phyloP scores from a whole-genome alignment of 2,113 vertebrate genomes.

The Miniopterus natalensis region DNA sequence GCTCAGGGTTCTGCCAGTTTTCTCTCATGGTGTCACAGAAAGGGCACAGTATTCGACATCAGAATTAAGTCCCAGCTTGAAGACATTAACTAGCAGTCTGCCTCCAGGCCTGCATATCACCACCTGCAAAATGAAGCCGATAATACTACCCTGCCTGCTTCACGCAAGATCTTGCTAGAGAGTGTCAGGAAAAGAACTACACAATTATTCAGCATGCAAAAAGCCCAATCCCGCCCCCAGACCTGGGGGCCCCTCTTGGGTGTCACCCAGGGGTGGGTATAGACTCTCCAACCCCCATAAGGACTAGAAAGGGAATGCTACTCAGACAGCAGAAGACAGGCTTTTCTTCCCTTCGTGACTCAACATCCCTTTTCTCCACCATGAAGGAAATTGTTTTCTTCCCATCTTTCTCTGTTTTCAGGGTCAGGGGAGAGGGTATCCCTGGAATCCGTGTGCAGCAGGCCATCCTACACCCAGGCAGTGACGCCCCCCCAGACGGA shows the following conservation, averaged over 20 bases:
- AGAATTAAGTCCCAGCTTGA: not conserved
- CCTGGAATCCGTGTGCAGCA: not conserved
- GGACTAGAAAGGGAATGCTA: not conserved
- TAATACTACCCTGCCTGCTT: not conserved
- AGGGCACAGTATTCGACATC: not conserved
- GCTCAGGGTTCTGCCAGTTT: not conserved
- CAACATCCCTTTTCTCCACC: conserved; percentile 30
- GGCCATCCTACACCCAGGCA: not conserved
- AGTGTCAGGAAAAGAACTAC: not conserved
- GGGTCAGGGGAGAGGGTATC: not conserved
- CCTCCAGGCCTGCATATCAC: not conserved
- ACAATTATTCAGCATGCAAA: not conserved
- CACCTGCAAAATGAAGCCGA: not conserved
- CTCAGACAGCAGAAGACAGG: conserved; percentile 6
- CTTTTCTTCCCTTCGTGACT: conserved; percentile 29
- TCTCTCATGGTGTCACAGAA: not conserved
- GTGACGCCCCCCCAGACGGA: not conserved
- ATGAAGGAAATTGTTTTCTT: not conserved
- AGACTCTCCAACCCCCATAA: not conserved
- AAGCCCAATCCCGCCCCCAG: not conserved
- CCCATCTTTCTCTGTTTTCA: conserved; percentile 13
- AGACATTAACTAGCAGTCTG: not conserved
- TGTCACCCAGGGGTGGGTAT: not conserved
- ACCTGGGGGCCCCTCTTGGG: not conserved
- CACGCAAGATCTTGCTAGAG: too few relatives aligned